These are phyloP conservation scores for Pammene fasciana DNA, from an alignment of 2,888 invertebrate genomes.

Conservation along the genomic window DNA sequence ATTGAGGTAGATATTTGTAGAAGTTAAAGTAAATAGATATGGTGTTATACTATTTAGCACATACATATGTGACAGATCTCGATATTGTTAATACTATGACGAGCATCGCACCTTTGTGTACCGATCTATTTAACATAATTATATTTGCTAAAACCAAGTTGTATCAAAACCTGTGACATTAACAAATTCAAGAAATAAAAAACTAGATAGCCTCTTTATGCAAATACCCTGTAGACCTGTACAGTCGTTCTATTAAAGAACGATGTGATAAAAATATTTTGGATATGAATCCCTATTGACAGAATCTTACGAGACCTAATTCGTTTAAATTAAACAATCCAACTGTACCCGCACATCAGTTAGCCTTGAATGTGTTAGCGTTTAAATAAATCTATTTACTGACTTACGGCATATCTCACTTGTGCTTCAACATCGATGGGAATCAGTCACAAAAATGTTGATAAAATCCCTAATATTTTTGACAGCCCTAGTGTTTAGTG, in stretches of 20 bases:
- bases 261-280: neutral
- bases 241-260: neutral
- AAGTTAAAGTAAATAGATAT: too few relatives aligned
- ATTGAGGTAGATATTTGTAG: too few relatives aligned
- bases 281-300: neutral
- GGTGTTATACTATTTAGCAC: too few relatives aligned
- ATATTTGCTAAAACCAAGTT: neutral
- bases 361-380: constrained; percentile 54
- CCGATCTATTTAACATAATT: neutral
- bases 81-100: too few relatives aligned
- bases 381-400: constrained; percentile 50
- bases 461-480: constrained; percentile 47
- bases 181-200: constrained; percentile 4
- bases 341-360: constrained; percentile 38
- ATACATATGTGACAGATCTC: neutral
- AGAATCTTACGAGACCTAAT: neutral
- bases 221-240: neutral
- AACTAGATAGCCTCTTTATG: neutral
- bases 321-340: neutral
- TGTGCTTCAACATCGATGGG: neutral
- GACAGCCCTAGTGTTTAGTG: constrained; percentile 48
- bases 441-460: constrained; percentile 41
- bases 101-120: neutral
- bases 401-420: constrained; percentile 43
- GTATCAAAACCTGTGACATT: constrained; percentile 3